phyloP scores from a whole-genome alignment of 1,140 invertebrate species.

The Scaptomyza graminum region DNA sequence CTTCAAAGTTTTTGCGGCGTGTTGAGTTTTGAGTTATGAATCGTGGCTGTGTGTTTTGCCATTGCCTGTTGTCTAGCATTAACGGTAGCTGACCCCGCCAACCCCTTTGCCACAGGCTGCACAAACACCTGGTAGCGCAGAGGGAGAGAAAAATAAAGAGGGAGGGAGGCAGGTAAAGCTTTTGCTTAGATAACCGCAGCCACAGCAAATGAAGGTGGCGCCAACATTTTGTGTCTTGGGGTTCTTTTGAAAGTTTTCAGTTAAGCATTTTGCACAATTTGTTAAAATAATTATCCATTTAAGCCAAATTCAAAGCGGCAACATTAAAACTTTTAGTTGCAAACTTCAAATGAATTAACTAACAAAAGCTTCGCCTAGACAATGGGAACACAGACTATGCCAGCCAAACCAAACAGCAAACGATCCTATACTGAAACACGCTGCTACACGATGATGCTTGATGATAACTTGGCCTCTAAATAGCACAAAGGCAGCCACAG shows the following conservation, averaged over 20 bases:
- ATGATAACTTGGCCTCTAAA: constrained; percentile 38
- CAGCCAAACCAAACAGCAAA: constrained; percentile 24
- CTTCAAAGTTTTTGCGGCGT: constrained; percentile 46
- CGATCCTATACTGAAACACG: constrained; percentile 15
- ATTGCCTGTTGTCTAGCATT: constrained; percentile 39
- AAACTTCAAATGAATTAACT: constrained; percentile 72
- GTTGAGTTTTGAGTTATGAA: constrained; percentile 60
- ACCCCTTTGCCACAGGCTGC: constrained; percentile 2
- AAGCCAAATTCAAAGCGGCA: constrained; percentile 68
- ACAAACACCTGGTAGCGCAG: constrained; percentile 10
- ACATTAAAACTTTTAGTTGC: constrained; percentile 71
- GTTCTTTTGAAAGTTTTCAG: constrained; percentile 36
- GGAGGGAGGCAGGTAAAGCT: constrained; percentile 2
- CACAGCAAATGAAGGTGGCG: not conserved
- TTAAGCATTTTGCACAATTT: constrained; percentile 70
- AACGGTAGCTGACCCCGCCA: constrained; percentile 21
- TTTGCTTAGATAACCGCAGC: constrained; percentile 35
- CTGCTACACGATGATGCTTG: constrained; percentile 14
- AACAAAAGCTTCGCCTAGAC: constrained; percentile 44
- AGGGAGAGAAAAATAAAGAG: not conserved
- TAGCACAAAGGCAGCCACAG: constrained; percentile 17
- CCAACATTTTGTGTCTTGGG: not conserved
- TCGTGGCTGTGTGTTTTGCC: constrained; percentile 15
- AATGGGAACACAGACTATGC: constrained; percentile 10
- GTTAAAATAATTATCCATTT: constrained; percentile 80